Evolutionary conservation across 2,888 invertebrate genomes (phyloP).

Genomic region (Flabesymbios commensalis): DNA sequence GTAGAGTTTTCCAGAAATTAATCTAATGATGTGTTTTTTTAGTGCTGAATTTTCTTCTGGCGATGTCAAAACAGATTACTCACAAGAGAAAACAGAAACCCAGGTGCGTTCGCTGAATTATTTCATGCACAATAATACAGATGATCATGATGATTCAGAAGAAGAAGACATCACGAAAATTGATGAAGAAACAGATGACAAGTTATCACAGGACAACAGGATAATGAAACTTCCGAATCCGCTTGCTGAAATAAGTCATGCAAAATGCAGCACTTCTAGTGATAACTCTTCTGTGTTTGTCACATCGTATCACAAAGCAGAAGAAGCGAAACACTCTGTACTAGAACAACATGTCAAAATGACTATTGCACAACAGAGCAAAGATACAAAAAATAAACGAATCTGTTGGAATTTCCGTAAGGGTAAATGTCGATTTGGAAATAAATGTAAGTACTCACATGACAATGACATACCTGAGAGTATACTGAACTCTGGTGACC

Average conservation of each 20-base stretch:
- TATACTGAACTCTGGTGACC: too few species aligned
- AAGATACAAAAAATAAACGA: conserved; percentile 71
- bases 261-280: background rate
- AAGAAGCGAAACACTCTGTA: conserved; percentile 82
- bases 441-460: conserved; percentile 89
- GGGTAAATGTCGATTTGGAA: conserved; percentile 87
- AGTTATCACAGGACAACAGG: background rate
- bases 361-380: conserved; percentile 65
- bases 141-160: background rate
- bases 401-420: conserved; percentile 91
- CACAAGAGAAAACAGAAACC: too few species aligned
- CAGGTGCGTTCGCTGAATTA: background rate
- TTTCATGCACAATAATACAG: background rate
- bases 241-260: conserved; percentile 11
- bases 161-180: background rate
- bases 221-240: conserved; percentile 43
- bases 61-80: too few species aligned
- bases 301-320: conserved; percentile 84
- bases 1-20: too few species aligned
- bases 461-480: conserved; percentile 71
- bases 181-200: background rate
- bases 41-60: too few species aligned
- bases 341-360: conserved; percentile 91
- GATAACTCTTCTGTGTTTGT: conserved; percentile 74
- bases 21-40: too few species aligned